A percentile compares a stretch with the other conserved stretches of the same genome.
These are phyloP conservation scores for Pristionchus japonicus DNA, from an alignment of 2,888 invertebrate species.

Conservation along the genomic window DNA sequence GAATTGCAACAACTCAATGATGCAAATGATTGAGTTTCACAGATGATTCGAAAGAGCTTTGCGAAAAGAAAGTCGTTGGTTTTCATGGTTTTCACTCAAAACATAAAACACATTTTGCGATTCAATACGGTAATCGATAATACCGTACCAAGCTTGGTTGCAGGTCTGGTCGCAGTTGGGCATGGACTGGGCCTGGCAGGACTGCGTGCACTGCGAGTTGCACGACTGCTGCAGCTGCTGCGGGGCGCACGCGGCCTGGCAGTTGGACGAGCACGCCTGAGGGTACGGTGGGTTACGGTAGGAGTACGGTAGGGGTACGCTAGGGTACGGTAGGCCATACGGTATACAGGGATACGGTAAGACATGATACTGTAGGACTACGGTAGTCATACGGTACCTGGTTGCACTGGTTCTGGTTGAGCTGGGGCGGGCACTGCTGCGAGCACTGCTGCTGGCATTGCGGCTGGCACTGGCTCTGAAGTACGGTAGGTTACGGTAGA, in stretches of 20 bases:
- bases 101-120: too few relatives aligned
- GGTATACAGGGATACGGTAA: background rate
- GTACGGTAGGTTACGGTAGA: background rate
- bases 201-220: constrained; percentile 36
- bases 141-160: background rate
- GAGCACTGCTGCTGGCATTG: constrained; percentile 38
- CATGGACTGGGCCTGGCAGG: constrained; percentile 26
- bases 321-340: background rate
- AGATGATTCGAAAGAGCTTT: too few relatives aligned
- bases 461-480: constrained; percentile 52
- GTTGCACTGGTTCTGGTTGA: constrained; percentile 38
- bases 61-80: too few relatives aligned
- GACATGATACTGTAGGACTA: background rate
- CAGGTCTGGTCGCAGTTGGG: constrained; percentile 42
- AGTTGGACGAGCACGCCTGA: constrained; percentile 37
- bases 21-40: too few relatives aligned
- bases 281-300: background rate
- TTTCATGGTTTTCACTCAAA: too few relatives aligned
- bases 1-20: too few relatives aligned
- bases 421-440: constrained; percentile 46
- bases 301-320: background rate
- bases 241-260: constrained; percentile 10
- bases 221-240: background rate
- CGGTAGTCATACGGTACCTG: constrained; percentile 41
- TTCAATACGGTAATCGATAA: background rate